These are phyloP conservation scores for Danio aesculapii DNA, from an alignment of 2,797 vertebrate species.

Conservation along the genomic window DNA sequence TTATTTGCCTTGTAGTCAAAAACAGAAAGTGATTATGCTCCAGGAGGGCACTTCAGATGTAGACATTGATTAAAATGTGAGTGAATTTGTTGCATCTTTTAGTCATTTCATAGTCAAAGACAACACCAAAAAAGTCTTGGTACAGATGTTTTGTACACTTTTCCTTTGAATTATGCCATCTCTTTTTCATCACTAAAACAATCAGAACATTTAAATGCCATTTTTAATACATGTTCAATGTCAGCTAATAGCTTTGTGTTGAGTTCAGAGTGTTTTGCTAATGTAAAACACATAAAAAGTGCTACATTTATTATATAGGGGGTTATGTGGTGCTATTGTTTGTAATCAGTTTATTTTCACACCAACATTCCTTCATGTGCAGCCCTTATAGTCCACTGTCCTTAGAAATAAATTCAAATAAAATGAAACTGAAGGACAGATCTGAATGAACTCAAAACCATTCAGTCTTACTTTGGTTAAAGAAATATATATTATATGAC, in stretches of 20 bases:
- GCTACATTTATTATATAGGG: too few species aligned
- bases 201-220: slow-evolving; percentile 53
- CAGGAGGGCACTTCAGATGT: neutral
- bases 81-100: neutral
- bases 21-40: neutral
- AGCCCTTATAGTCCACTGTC: too few species aligned
- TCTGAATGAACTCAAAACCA: too few species aligned
- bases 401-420: too few species aligned
- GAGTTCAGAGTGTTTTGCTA: slow-evolving; percentile 65
- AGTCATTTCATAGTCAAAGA: neutral
- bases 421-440: too few species aligned
- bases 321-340: too few species aligned
- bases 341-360: too few species aligned
- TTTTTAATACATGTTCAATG: slow-evolving; percentile 66
- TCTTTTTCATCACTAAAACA: slow-evolving; percentile 63
- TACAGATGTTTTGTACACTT: slow-evolving; percentile 58
- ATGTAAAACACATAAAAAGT: slow-evolving; percentile 30
- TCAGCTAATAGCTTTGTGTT: slow-evolving; percentile 48
- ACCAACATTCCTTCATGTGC: too few species aligned
- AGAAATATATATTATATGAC: too few species aligned
- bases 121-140: neutral
- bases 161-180: slow-evolving; percentile 58
- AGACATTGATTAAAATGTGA: neutral
- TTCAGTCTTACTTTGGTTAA: too few species aligned
- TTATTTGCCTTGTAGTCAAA: neutral